phyloP scores from a whole-genome alignment of 2,888 invertebrate species.

The Cheilosia scutellata region DNA sequence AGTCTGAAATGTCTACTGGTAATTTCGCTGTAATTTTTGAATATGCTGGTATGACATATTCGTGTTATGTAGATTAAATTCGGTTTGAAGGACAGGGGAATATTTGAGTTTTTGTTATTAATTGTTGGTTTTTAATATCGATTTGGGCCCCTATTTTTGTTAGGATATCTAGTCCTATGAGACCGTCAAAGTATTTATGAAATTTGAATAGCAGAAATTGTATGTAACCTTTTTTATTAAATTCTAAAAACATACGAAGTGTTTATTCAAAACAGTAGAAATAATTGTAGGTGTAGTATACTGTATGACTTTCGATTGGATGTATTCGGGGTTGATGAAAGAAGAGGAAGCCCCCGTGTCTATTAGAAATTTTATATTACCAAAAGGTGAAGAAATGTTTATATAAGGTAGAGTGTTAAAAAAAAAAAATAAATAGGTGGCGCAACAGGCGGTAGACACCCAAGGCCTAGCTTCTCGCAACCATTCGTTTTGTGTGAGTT shows the following conservation, averaged over 20 bases:
- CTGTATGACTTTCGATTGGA: constrained; percentile 3
- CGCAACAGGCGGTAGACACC: too few species aligned
- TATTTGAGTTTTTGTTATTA: constrained; percentile 15
- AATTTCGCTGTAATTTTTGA: background rate
- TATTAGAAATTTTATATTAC: constrained; percentile 46
- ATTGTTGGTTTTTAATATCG: constrained; percentile 15
- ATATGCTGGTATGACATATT: background rate
- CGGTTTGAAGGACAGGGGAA: constrained; percentile 18
- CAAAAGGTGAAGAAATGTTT: constrained; percentile 45
- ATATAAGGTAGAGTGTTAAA: constrained; percentile 57
- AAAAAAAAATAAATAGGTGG: too few species aligned
- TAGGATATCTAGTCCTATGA: background rate
- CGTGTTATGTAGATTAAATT: constrained; percentile 3
- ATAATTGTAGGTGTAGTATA: background rate
- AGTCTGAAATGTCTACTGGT: background rate
- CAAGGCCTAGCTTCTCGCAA: too few species aligned
- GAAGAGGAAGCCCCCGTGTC: constrained; percentile 53
- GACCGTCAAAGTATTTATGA: constrained; percentile 17
- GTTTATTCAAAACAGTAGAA: background rate
- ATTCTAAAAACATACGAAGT: constrained; percentile 1
- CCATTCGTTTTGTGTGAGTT: too few species aligned
- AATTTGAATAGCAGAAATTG: constrained; percentile 9
- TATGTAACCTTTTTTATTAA: constrained; percentile 8
- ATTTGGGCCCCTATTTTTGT: constrained; percentile 19
- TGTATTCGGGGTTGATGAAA: constrained; percentile 44